Evolutionary conservation across 1,140 invertebrate species (phyloP).

Genomic region (Diplogasteroides magnus): DNA sequence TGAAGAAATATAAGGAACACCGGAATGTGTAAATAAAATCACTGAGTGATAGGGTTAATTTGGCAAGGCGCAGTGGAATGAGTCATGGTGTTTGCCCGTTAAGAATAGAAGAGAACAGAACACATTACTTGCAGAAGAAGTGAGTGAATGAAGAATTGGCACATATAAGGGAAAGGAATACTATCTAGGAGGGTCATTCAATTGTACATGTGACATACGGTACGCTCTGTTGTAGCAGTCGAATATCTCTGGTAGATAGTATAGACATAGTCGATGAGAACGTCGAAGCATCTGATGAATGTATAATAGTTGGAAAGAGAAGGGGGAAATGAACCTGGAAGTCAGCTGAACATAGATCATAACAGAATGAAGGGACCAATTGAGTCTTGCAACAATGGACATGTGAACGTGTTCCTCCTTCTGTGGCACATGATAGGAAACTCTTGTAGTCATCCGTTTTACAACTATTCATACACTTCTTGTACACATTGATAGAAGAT

Average conservation of each 20-base stretch:
- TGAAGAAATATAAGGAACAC: too few species aligned
- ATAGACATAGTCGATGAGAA: conserved; percentile 37
- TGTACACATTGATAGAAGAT: background rate
- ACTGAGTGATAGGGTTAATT: too few species aligned
- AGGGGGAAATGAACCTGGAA: conserved; percentile 17
- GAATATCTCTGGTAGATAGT: conserved; percentile 42
- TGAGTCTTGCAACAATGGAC: conserved; percentile 38
- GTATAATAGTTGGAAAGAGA: conserved; percentile 1
- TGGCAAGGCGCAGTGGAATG: too few species aligned
- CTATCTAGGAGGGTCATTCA: background rate
- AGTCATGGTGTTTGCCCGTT: too few species aligned
- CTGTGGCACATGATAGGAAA: conserved; percentile 35
- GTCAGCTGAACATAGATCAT: conserved; percentile 36
- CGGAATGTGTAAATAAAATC: too few species aligned
- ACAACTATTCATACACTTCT: conserved; percentile 17
- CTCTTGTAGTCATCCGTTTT: conserved; percentile 40
- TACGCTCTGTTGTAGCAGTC: conserved; percentile 36
- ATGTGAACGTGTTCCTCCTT: conserved; percentile 31
- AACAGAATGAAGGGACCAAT: conserved; percentile 36
- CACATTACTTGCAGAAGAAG: too few species aligned
- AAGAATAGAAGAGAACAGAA: too few species aligned
- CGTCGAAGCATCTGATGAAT: conserved; percentile 30
- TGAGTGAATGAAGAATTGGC: too few species aligned
- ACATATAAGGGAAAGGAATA: too few species aligned
- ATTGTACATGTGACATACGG: conserved; percentile 17